phyloP scores from a whole-genome alignment of 2,888 invertebrate genomes.

The Lasioglossum figueresi region DNA sequence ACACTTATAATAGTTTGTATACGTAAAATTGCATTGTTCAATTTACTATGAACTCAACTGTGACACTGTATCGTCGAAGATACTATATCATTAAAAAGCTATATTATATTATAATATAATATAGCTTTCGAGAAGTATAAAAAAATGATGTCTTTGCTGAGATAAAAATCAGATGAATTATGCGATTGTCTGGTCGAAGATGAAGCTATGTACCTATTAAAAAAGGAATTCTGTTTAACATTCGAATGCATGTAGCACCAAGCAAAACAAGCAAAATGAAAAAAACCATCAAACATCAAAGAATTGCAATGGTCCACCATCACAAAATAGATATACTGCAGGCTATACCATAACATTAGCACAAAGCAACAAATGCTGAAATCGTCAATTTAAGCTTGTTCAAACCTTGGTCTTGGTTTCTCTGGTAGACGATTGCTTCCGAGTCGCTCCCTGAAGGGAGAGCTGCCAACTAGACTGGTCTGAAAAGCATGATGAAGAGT shows the following conservation, averaged over 20 bases:
- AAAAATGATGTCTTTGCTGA: neutral
- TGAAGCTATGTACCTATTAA: neutral
- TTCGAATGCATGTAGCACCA: conserved; percentile 29
- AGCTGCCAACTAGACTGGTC: conserved; percentile 88
- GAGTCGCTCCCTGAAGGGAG: conserved; percentile 94
- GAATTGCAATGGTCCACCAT: conserved; percentile 54
- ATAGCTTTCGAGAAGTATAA: neutral
- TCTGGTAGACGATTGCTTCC: conserved; percentile 95
- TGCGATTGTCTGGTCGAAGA: neutral
- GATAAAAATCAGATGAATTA: neutral
- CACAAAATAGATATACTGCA: conserved; percentile 57
- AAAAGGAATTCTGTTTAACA: conserved; percentile 30
- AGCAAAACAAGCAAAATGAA: conserved; percentile 71
- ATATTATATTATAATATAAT: no score
- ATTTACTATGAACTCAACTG: neutral
- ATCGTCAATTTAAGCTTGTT: conserved; percentile 74
- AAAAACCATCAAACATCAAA: conserved; percentile 75
- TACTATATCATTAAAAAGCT: no score
- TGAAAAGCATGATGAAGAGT: conserved; percentile 83
- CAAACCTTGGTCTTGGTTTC: conserved; percentile 92
- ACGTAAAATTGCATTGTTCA: neutral
- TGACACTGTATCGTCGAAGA: neutral
- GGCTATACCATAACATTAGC: conserved; percentile 65
- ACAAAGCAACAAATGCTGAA: conserved; percentile 65
- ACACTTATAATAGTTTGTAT: neutral